phyloP scores from a whole-genome alignment of 2,113 vertebrate species.

The Corythornis cristatus region DNA sequence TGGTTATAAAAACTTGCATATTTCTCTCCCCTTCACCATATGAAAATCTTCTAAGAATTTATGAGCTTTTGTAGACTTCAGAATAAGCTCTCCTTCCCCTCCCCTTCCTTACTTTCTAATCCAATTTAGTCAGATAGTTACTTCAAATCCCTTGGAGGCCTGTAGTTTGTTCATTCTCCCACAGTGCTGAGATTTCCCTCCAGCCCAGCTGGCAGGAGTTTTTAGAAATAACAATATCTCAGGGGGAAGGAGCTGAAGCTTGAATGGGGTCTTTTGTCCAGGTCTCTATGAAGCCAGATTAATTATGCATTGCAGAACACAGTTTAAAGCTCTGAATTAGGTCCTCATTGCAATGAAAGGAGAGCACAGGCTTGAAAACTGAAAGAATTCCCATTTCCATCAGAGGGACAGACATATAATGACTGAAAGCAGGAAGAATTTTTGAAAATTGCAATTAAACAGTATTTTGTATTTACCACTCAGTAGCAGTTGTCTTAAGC shows the following conservation, averaged over 20 bases:
- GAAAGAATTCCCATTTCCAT: constrained; percentile 74
- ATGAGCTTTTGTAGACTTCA: constrained; percentile 67
- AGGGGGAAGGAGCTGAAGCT: constrained; percentile 82
- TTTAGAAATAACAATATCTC: constrained; percentile 90
- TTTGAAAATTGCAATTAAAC: constrained; percentile 78
- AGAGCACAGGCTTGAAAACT: constrained; percentile 71
- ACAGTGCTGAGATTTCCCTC: constrained; percentile 84
- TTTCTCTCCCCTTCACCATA: constrained; percentile 54
- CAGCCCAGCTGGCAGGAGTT: constrained; percentile 93
- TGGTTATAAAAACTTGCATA: constrained; percentile 63
- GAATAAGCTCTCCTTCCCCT: constrained; percentile 65
- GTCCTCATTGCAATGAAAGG: constrained; percentile 77
- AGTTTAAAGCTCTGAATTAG: constrained; percentile 79
- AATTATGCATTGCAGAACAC: constrained; percentile 92
- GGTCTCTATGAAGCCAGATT: constrained; percentile 90
- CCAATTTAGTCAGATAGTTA: constrained; percentile 80
- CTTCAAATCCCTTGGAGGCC: constrained; percentile 73
- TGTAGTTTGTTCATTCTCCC: constrained; percentile 81
- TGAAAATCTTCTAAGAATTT: constrained; percentile 70
- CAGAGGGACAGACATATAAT: constrained; percentile 75
- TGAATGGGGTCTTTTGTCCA: constrained; percentile 95
- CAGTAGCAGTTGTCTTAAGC: constrained; percentile 72
- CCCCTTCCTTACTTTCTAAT: constrained; percentile 80
- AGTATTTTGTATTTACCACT: constrained; percentile 74
- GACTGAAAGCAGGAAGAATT: constrained; percentile 74